Base-by-base conservation (phyloP, 2,888 invertebrate genomes). In the Dynastes maya region DNA sequence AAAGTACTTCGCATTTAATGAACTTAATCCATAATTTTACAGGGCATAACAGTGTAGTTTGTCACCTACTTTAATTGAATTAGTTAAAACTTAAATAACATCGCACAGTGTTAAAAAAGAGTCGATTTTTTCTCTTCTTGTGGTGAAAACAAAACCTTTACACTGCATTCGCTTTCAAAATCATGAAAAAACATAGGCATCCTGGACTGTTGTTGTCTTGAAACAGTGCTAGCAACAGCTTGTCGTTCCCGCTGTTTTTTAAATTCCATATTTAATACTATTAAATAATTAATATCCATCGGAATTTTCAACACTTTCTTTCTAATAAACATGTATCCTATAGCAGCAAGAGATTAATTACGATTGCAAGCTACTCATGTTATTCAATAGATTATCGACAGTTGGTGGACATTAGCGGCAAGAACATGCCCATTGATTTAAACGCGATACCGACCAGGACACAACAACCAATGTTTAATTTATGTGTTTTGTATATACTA, bases 401-500 rank as follows among this genome's bases (percentile, higher is more conserved):
- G 37, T 13, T 71, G 13, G 40, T 49, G 22, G 13, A 49, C 27
- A 45, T 16, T 22, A 68, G n/a, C 51, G 45, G 49, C 6, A 27
- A 45, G n/a, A 68, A 68, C 68, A 68, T 68, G 51, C 29, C 27
- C 68, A 68, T 68, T 68, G 68, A 49, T 51, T 68, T 68, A 68
- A 68, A 27, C 27, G 5, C 45, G 29, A 45, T 49, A 68, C 37
- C 49, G 68, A 27, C 27, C 37, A 2, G 49, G 22, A 27, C 11
- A 51, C 22, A 68, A 49, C 27, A 27, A 53, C 45, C 72, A 8
- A 72, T 58, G 61, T 61, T 61, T 61, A 61, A 61, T 61, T 61
- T 61, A 61, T 61, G 29, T 61, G 27, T 29, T 29, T 27, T 22
- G 29, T 29, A 37, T 37, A 37, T 5, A 61, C 27, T 61, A 61